Evolutionary conservation across 2,113 vertebrate species (phyloP).

Genomic region (Hyla sarda): DNA sequence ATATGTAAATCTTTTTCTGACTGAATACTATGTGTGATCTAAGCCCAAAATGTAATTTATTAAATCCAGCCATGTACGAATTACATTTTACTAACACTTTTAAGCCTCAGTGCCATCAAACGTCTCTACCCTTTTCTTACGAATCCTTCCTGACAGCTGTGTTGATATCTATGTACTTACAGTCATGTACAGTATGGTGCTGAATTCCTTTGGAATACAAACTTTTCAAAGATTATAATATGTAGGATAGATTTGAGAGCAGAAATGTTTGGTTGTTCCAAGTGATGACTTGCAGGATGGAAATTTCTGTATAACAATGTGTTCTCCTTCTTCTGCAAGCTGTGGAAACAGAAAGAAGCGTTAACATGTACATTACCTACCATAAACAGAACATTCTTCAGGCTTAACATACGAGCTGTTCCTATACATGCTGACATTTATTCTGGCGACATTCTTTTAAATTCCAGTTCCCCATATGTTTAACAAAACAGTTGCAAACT

Average conservation of each 20-base stretch:
- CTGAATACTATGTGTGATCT: too few species aligned
- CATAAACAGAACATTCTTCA: slow-evolving; percentile 38
- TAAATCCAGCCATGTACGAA: too few species aligned
- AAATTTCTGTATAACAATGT: slow-evolving; percentile 46
- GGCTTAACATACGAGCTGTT: slow-evolving; percentile 25
- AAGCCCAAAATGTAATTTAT: too few species aligned
- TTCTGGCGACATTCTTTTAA: neutral
- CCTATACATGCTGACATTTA: slow-evolving; percentile 44
- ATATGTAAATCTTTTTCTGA: too few species aligned
- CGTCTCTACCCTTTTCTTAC: too few species aligned
- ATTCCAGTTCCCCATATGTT: slow-evolving; percentile 23
- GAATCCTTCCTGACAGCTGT: neutral
- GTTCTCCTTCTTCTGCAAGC: slow-evolving; percentile 5
- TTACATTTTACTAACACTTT: too few species aligned
- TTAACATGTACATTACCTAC: slow-evolving; percentile 17
- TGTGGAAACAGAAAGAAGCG: slow-evolving; percentile 29
- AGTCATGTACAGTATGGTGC: neutral
- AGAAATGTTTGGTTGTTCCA: slow-evolving; percentile 23
- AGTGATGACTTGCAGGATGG: slow-evolving; percentile 51
- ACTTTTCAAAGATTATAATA: neutral
- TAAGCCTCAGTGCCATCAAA: too few species aligned
- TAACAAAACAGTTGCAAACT: too few species aligned
- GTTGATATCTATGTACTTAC: slow-evolving; percentile 5
- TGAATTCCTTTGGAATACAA: slow-evolving; percentile 14
- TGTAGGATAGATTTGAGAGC: neutral